Evolutionary conservation across 2,797 vertebrate species (phyloP).

Genomic region (Crax fasciolata): DNA sequence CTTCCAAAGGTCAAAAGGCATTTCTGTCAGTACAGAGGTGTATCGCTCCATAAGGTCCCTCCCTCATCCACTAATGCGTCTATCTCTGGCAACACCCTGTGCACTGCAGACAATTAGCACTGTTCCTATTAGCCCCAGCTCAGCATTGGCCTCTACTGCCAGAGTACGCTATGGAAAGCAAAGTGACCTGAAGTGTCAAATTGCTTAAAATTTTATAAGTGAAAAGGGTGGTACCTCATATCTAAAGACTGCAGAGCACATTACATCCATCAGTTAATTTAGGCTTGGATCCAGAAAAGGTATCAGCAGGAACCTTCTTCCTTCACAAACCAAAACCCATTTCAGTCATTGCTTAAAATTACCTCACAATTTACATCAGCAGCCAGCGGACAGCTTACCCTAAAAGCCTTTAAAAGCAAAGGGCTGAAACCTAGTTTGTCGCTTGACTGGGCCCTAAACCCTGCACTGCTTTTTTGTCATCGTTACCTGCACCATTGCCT

Average conservation of each 20-base stretch:
- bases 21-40: slow-evolving; percentile 28
- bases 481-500: not conserved
- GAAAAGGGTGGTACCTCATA: not conserved
- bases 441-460: not conserved
- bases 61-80: slow-evolving; percentile 6
- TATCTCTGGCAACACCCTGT: not conserved
- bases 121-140: not conserved
- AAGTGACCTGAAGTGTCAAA: not conserved
- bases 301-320: not conserved
- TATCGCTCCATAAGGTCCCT: not conserved
- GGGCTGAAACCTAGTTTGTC: not conserved
- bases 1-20: slow-evolving; percentile 35
- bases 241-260: not conserved
- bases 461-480: not conserved
- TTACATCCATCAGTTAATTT: not conserved
- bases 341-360: not conserved
- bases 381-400: rapidly evolving
- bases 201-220: not conserved
- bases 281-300: not conserved
- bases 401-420: not conserved
- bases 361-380: rapidly evolving
- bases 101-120: not conserved
- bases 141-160: not conserved
- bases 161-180: not conserved
- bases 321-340: not conserved